phyloP scores from a whole-genome alignment of 2,797 vertebrate species.

The Telmatherina bonti region DNA sequence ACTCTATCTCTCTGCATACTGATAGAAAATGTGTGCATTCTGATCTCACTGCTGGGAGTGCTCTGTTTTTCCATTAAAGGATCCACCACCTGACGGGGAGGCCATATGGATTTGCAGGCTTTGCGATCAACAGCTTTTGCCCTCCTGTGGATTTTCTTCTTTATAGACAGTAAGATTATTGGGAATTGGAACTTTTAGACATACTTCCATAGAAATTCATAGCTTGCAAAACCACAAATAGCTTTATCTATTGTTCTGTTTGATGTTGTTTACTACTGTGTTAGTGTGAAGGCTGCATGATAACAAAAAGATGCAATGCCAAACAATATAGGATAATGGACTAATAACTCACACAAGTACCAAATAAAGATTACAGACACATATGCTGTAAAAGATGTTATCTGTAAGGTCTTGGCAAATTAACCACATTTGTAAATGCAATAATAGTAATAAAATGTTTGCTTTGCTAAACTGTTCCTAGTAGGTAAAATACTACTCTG shows the following conservation, averaged over 20 bases:
- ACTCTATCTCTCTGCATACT: no score
- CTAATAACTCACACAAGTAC: background rate
- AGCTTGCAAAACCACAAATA: no score
- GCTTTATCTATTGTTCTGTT: background rate
- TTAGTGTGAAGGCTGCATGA: background rate
- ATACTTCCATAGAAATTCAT: background rate
- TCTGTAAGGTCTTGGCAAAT: background rate
- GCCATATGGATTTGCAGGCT: slow-evolving; percentile 77
- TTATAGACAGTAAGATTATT: slow-evolving; percentile 76
- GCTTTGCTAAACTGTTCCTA: background rate
- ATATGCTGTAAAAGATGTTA: background rate
- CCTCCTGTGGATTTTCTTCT: slow-evolving; percentile 79
- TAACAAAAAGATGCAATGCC: background rate
- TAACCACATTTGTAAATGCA: background rate
- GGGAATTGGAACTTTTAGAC: background rate
- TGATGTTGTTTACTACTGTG: background rate
- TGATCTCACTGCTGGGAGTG: slow-evolving; percentile 20
- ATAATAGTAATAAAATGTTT: no score
- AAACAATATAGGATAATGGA: no score
- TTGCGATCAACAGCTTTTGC: slow-evolving; percentile 67
- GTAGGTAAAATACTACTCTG: background rate
- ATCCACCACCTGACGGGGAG: slow-evolving; percentile 58
- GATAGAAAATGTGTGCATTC: no score
- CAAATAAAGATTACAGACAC: background rate
- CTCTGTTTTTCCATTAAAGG: slow-evolving; percentile 47